These are phyloP conservation scores for Cyphomyrus plagiostoma DNA, from an alignment of 2,113 vertebrate genomes.

Conservation along the genomic window DNA sequence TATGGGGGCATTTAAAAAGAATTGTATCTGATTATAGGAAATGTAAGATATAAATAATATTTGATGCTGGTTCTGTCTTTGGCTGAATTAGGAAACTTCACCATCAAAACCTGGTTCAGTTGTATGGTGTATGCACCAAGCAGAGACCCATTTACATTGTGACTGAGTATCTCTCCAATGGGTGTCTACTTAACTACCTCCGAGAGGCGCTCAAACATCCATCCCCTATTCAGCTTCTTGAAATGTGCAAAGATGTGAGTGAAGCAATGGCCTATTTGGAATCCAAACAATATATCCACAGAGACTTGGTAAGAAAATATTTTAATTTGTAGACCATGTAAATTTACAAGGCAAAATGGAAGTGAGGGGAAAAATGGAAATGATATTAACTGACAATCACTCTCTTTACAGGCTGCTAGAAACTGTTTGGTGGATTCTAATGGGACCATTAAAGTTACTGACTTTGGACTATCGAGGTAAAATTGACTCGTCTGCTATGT, in stretches of 20 bases:
- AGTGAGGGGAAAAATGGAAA: neutral
- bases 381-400: neutral
- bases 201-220: constrained; percentile 70
- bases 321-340: neutral
- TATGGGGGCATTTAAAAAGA: neutral
- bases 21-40: neutral
- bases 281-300: constrained; percentile 85
- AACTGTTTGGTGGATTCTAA: constrained; percentile 89
- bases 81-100: constrained; percentile 74
- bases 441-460: constrained; percentile 89
- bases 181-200: constrained; percentile 84
- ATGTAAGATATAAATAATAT: neutral
- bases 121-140: constrained; percentile 93
- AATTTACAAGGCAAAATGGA: neutral
- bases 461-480: constrained; percentile 95
- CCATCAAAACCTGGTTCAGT: constrained; percentile 87
- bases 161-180: constrained; percentile 87
- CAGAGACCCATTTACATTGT: constrained; percentile 94
- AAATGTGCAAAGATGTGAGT: constrained; percentile 93
- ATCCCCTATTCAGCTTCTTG: constrained; percentile 73
- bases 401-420: constrained; percentile 77
- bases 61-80: neutral
- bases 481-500: constrained; percentile 5
- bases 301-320: constrained; percentile 77
- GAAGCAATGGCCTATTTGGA: constrained; percentile 94